Evolutionary conservation across 2,888 invertebrate species (phyloP), one percentile per base, ranked within the genome.

Genomic region (Listrodromus nycthemerus): DNA sequence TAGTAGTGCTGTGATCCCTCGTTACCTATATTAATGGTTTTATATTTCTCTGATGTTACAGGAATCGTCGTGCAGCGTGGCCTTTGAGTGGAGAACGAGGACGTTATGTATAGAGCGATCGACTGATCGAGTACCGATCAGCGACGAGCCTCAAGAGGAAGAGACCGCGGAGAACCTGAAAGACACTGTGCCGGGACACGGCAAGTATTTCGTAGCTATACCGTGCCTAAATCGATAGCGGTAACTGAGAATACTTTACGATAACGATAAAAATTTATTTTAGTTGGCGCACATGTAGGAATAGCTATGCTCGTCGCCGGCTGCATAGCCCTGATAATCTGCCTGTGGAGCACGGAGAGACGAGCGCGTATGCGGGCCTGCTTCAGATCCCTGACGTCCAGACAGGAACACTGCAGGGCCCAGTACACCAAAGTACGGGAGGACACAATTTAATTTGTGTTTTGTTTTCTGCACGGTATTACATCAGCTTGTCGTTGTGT

Each of bases 401-500:
- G 88, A 27, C 86, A 87, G 67, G 79, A 86, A 48, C 85, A 86
- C 61, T 87, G 89, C 58, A 87, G 90, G 1, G 91, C 91, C 50
- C 89, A 90, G 50, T 92, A 92, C 80, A 90, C 89, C 67, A 90
- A 90, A 87, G 92, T 92, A 87, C 21, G 90, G 83, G 66, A 33
- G 61, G 70, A n/a, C 16, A 50, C 27, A 41, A n/a, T 24, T 30
- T 24, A 5, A 24, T 48, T 50, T n/a, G 16, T 58, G 13, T 13
- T 13, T 24, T 50, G 66, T 30, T 70, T 73, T 30, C 19, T 4
- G 41, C 69, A 67, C 37, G 16, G 16, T 70, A 70, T 65, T 63
- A 69, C 73, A 55, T 8, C 61, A 37, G 67, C 80, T 33, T 67
- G 71, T 52, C 48, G 5, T 83, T 41, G 48, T 69, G 13, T 71